Conservation (phyloP, 2,888 invertebrate genomes). For the Callimorpha dominula region DNA sequence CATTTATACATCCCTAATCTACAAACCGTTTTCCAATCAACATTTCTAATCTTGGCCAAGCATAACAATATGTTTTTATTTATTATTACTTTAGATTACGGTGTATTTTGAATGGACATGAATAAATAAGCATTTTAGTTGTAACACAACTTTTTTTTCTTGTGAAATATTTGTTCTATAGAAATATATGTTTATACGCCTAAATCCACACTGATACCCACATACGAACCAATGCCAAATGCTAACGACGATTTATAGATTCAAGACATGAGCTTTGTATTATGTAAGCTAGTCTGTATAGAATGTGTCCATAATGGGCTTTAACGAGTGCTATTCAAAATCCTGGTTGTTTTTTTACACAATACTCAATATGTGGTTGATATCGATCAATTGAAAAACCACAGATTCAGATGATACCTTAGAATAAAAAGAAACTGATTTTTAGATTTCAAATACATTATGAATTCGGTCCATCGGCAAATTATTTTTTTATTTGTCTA, state of each 20-base stretch:
- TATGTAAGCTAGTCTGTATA: conserved; percentile 12
- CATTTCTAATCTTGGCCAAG: not conserved
- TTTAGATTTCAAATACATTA: no score
- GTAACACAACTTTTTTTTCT: conserved; percentile 7
- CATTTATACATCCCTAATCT: no score
- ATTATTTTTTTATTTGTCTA: no score
- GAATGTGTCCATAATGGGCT: conserved; percentile 13
- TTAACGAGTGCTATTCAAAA: conserved; percentile 1
- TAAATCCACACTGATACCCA: conserved; percentile 14
- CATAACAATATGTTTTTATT: not conserved
- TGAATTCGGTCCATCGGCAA: no score
- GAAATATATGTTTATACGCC: conserved; percentile 22
- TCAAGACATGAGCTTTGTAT: conserved; percentile 16
- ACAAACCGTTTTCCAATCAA: no score
- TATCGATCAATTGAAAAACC: no score
- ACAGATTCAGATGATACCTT: no score
- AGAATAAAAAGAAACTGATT: no score
- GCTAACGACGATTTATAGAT: conserved; percentile 38
- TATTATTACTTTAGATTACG: not conserved
- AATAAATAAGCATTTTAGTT: conserved; percentile 7
- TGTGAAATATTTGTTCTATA: conserved; percentile 15
- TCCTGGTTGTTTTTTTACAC: not conserved
- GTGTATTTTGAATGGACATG: not conserved
- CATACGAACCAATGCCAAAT: conserved; percentile 25
- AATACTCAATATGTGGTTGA: not conserved